Percentiles rank a stretch among this genome's conserved stretches.
These are phyloP conservation scores for Onychostoma macrolepis DNA, from an alignment of 2,113 vertebrate genomes.

Conservation along the genomic window DNA sequence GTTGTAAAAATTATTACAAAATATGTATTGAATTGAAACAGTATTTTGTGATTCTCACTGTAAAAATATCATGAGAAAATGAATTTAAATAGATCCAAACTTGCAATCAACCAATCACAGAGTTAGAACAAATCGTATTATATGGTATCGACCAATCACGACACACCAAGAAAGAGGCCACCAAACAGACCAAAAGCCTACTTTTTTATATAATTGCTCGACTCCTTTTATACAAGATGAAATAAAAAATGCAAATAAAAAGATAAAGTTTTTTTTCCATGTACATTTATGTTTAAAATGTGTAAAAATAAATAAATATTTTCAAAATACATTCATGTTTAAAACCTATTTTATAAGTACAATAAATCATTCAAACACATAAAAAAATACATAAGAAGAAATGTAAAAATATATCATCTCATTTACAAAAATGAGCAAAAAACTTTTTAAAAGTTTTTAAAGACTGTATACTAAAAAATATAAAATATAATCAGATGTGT, in stretches of 20 bases:
- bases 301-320: neutral
- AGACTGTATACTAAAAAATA: neutral
- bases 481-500: neutral
- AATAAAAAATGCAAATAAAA: too few species aligned
- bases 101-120: too few species aligned
- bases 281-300: neutral
- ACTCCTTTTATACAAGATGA: too few species aligned
- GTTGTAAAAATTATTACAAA: neutral
- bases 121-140: too few species aligned
- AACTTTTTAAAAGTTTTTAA: neutral
- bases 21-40: neutral
- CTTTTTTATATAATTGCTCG: too few species aligned
- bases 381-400: neutral
- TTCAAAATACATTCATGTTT: neutral
- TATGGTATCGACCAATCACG: too few species aligned
- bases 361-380: neutral
- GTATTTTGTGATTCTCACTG: neutral
- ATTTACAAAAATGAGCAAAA: too few species aligned
- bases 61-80: neutral
- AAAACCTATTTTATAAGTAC: neutral
- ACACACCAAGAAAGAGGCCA: too few species aligned
- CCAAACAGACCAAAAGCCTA: too few species aligned
- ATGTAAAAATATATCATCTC: neutral
- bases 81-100: too few species aligned
- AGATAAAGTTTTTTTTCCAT: too few species aligned